Conservation (phyloP, 2,113 vertebrate species). For the Cyprinodon brontotheroides region DNA sequence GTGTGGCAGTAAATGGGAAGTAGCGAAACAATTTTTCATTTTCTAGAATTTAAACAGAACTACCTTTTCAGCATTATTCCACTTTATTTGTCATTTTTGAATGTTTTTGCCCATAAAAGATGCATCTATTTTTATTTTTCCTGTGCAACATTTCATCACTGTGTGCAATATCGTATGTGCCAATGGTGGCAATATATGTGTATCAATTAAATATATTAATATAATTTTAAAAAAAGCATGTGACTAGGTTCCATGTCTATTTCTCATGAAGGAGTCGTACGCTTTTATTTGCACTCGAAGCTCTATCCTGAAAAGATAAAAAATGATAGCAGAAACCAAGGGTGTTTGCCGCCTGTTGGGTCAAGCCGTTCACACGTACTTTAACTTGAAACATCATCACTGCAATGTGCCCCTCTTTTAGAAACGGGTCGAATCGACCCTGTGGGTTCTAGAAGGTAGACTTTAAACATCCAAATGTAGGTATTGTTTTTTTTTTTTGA, state of each 20-base stretch:
- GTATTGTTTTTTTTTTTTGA: slow-evolving; percentile 35
- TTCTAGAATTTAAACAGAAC: slow-evolving; percentile 43
- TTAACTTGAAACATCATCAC: slow-evolving; percentile 67
- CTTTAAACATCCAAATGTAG: slow-evolving; percentile 36
- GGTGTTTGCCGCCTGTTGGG: slow-evolving; percentile 63
- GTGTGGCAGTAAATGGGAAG: slow-evolving; percentile 72
- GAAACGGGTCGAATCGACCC: slow-evolving; percentile 28
- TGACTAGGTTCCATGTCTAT: slow-evolving; percentile 80
- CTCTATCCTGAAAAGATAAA: slow-evolving; percentile 51
- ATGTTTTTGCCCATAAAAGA: slow-evolving; percentile 77
- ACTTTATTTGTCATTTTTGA: slow-evolving; percentile 81
- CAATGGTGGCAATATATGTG: slow-evolving; percentile 86
- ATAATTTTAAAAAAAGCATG: slow-evolving; percentile 85
- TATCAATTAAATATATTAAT: slow-evolving; percentile 86
- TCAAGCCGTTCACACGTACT: slow-evolving; percentile 63
- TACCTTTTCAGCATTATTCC: slow-evolving; percentile 81
- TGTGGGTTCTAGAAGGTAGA: slow-evolving; percentile 50
- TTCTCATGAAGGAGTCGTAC: slow-evolving; percentile 72
- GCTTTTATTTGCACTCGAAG: slow-evolving; percentile 80
- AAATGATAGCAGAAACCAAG: slow-evolving; percentile 38
- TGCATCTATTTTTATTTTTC: slow-evolving; percentile 67
- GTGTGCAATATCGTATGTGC: slow-evolving; percentile 87
- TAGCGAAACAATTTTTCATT: slow-evolving; percentile 71
- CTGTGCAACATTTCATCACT: slow-evolving; percentile 84
- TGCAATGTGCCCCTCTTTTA: slow-evolving; percentile 53